A percentile compares a stretch with the other conserved stretches of the same genome.
Evolutionary conservation across 2,888 invertebrate species (phyloP).

Genomic region (Carabus problematicus): DNA sequence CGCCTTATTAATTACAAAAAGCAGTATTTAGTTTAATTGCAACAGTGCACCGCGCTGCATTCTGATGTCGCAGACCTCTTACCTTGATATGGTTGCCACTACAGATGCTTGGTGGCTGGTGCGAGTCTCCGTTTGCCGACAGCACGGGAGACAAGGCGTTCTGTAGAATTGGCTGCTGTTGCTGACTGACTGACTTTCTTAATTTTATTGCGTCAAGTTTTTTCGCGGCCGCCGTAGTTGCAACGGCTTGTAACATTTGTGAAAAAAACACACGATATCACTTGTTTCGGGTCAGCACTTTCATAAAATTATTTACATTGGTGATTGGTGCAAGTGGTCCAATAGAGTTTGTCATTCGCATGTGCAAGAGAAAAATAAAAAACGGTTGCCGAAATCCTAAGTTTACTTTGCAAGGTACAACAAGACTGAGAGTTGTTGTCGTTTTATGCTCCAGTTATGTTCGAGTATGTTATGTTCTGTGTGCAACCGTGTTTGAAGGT

Average conservation of each 20-base stretch:
- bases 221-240: slow-evolving; percentile 12
- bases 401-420: slow-evolving; percentile 34
- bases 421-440: slow-evolving; percentile 27
- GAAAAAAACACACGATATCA: no score
- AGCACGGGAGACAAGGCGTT: neutral
- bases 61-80: slow-evolving; percentile 9
- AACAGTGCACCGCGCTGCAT: slow-evolving; percentile 6
- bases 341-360: neutral
- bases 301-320: slow-evolving; percentile 33
- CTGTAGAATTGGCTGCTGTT: slow-evolving; percentile 8
- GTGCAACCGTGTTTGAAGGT: slow-evolving; percentile 18
- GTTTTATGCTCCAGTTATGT: slow-evolving; percentile 30
- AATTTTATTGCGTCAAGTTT: slow-evolving; percentile 40
- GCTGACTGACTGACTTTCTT: slow-evolving; percentile 39
- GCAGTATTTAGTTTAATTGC: slow-evolving; percentile 20
- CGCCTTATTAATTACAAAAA: slow-evolving; percentile 21
- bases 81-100: slow-evolving; percentile 5
- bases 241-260: neutral
- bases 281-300: slow-evolving; percentile 34
- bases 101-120: neutral
- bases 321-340: slow-evolving; percentile 20
- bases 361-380: slow-evolving; percentile 16
- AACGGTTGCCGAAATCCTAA: no score
- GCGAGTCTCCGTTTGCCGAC: neutral
- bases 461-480: slow-evolving; percentile 10